Evolutionary conservation across 2,888 invertebrate genomes (phyloP).

Genomic region (Campoletis raptor): DNA sequence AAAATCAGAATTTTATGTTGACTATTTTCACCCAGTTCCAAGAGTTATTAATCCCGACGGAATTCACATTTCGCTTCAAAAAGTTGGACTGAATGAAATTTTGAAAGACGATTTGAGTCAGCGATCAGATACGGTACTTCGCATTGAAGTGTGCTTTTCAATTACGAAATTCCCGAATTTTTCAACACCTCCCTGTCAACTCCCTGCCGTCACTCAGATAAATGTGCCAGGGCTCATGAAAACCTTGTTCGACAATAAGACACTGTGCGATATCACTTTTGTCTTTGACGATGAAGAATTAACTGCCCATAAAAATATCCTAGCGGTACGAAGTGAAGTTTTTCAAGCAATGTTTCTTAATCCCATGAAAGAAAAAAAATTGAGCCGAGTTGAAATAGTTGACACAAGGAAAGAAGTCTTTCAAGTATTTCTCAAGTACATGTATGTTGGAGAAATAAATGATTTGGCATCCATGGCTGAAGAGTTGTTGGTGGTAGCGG

Average conservation of each 20-base stretch:
- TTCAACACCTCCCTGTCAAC: too few relatives aligned
- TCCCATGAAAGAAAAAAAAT: background rate
- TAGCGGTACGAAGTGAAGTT: background rate
- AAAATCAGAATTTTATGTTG: too few relatives aligned
- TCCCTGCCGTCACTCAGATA: too few relatives aligned
- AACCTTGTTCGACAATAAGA: background rate
- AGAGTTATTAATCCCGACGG: too few relatives aligned
- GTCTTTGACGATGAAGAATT: background rate
- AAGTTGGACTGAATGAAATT: too few relatives aligned
- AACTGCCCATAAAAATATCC: background rate
- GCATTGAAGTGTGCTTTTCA: too few relatives aligned
- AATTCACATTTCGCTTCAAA: too few relatives aligned
- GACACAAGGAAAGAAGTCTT: background rate
- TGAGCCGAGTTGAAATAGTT: background rate
- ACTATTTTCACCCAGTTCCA: too few relatives aligned
- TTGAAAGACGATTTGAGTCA: too few relatives aligned
- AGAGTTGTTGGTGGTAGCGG: background rate
- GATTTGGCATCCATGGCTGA: background rate
- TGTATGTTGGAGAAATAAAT: background rate
- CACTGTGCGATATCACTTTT: background rate
- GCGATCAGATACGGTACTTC: too few relatives aligned
- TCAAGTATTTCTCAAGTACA: background rate
- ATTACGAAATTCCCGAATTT: too few relatives aligned
- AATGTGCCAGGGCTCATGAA: too few relatives aligned
- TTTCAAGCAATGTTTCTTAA: background rate